These are phyloP conservation scores for Rhogogaster chlorosoma DNA, from an alignment of 2,888 invertebrate genomes.

Conservation along the genomic window DNA sequence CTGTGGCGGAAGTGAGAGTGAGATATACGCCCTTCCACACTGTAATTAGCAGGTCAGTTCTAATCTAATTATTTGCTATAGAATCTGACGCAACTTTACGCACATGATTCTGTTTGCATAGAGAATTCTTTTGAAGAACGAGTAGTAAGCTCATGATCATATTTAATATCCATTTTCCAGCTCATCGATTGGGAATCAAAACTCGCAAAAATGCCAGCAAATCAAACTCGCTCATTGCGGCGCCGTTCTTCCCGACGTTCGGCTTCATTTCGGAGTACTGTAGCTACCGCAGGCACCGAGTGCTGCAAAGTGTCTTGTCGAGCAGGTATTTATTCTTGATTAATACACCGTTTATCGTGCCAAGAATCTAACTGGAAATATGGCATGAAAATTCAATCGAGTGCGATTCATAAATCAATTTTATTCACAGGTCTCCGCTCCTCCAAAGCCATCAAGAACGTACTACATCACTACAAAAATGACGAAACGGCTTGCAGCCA, in stretches of 20 bases:
- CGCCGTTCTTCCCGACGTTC: slow-evolving; percentile 34
- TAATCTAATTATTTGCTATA: background rate
- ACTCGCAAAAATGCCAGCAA: slow-evolving; percentile 6
- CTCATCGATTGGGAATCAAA: background rate
- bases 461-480: background rate
- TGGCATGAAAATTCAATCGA: background rate
- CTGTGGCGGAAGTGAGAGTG: slow-evolving; percentile 7
- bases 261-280: background rate
- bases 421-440: slow-evolving; percentile 39
- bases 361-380: background rate
- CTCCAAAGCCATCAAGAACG: slow-evolving; percentile 24
- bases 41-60: slow-evolving; percentile 35
- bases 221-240: slow-evolving; percentile 14
- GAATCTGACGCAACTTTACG: background rate
- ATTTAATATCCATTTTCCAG: background rate
- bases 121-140: background rate
- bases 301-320: slow-evolving; percentile 51
- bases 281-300: background rate
- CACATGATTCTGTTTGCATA: background rate
- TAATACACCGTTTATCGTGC: background rate
- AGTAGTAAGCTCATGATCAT: background rate
- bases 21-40: background rate
- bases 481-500: background rate
- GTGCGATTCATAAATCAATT: background rate
- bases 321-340: background rate